Base-by-base conservation (phyloP, 2,888 invertebrate species). In the Trisateles emortualis region DNA sequence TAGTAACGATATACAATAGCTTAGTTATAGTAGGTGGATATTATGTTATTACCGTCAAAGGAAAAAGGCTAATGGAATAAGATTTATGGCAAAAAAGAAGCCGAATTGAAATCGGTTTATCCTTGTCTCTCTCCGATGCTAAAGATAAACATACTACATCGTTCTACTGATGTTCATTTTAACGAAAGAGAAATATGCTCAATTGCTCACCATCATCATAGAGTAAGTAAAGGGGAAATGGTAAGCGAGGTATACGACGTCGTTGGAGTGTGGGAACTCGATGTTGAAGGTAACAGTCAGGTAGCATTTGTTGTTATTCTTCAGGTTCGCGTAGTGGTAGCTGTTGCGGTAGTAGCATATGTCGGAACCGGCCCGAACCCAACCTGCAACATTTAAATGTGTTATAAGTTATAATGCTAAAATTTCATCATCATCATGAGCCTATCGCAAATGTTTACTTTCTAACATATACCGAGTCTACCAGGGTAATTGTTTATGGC, bases 191-290 rank as follows among this genome's bases (percentile, higher is more conserved):
- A 13, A 33, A 46, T 51, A 32, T 29, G 35, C 81, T 77, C 72
- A 96, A 52, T 35, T 29, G 35, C 81, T 77, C 72, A 96, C 96
- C 95, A 96, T 93, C 78, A 97, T 90, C 84, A 95, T 95, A 13
- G 96, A 95, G 80, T 96, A 97, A 0, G 97, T 96, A 84, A 96
- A 98, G 0, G 98, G 98, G 81, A 95, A 97, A 86, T 98, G 97
- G 79, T 97, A 98, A 1, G 97, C 97, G 57, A 98, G 83, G 84
- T 98, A 98, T 82, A 96, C 96, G 44, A 97, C 94, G 79, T 98
- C 98, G 59, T 95, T 94, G 44, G 92, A 87, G 83, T 97, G 95
- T 3, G 95, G 95, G 84, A 98, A 97, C 41, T 92, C 94, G 26
- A 98, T 93, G 65, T 95, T 95, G 88, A 98, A 97, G 2, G 96